phyloP scores from a whole-genome alignment of 2,888 invertebrate genomes.

The Sisyra terminalis region DNA sequence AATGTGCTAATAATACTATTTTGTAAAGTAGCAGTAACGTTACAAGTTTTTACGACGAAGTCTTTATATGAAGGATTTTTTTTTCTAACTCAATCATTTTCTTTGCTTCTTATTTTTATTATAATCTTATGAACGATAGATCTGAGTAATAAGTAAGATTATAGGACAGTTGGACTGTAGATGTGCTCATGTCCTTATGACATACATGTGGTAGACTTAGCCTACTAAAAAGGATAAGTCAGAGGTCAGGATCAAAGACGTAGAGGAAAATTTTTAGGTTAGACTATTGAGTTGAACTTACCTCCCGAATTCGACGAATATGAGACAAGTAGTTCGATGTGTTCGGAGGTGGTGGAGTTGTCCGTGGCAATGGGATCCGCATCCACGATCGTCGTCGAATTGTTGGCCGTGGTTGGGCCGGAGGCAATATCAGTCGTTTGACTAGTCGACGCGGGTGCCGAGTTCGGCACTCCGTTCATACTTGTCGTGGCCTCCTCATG shows the following conservation, averaged over 20 bases:
- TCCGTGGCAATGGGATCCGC: conserved; percentile 32
- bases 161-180: no score
- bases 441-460: conserved; percentile 44
- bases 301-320: conserved; percentile 41
- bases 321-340: conserved; percentile 43
- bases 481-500: conserved; percentile 52
- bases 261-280: no score
- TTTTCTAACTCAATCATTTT: no score
- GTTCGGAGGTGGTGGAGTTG: conserved; percentile 29
- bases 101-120: no score
- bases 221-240: neutral
- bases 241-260: no score
- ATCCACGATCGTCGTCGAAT: conserved; percentile 20
- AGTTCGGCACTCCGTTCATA: conserved; percentile 43
- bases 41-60: no score
- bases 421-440: conserved; percentile 24
- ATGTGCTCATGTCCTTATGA: conserved; percentile 9
- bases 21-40: no score
- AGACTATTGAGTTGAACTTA: conserved; percentile 24
- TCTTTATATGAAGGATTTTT: no score
- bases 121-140: no score
- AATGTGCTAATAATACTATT: no score
- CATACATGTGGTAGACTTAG: conserved; percentile 7
- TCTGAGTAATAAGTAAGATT: no score
- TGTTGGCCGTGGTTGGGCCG: conserved; percentile 20